Evolutionary conservation across 2,797 vertebrate species (phyloP).

Genomic region (Acanthopagrus latus): DNA sequence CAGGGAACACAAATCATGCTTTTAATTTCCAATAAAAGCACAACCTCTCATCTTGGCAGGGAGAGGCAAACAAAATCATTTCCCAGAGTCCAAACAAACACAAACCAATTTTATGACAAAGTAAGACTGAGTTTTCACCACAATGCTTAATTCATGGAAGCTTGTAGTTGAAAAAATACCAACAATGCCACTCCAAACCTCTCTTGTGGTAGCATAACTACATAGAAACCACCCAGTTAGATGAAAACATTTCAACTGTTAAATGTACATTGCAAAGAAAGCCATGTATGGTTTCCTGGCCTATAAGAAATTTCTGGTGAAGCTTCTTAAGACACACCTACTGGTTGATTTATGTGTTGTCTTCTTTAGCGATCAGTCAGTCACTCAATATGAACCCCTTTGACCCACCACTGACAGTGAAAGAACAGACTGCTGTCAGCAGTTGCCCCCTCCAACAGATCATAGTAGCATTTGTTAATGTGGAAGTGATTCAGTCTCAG

Average conservation of each 20-base stretch:
- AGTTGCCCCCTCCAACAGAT: background rate
- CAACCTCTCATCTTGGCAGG: background rate
- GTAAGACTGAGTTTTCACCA: constrained; percentile 7
- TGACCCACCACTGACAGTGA: constrained; percentile 3
- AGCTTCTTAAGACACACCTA: background rate
- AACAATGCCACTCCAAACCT: constrained; percentile 15
- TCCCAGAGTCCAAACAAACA: constrained; percentile 46
- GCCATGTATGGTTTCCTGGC: background rate
- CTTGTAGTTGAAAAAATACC: constrained; percentile 20
- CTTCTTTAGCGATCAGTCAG: constrained; percentile 1
- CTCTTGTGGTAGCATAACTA: constrained; percentile 14
- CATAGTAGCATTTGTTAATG: constrained; percentile 11
- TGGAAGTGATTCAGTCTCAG: constrained; percentile 9
- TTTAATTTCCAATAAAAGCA: constrained; percentile 44
- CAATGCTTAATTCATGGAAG: constrained; percentile 27
- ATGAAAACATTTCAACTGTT: constrained; percentile 21
- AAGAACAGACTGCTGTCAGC: constrained; percentile 6
- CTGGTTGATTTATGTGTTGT: constrained; percentile 8
- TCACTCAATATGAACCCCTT: constrained; percentile 13
- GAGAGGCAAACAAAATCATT: constrained; percentile 9
- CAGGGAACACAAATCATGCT: constrained; percentile 29
- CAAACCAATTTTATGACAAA: constrained; percentile 34
- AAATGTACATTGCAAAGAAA: background rate
- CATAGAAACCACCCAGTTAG: constrained; percentile 23
- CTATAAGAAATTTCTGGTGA: background rate